Percentiles rank a stretch among this genome's conserved stretches.
Evolutionary conservation across 2,888 invertebrate species (phyloP).

Genomic region (Campopleginae sp.): DNA sequence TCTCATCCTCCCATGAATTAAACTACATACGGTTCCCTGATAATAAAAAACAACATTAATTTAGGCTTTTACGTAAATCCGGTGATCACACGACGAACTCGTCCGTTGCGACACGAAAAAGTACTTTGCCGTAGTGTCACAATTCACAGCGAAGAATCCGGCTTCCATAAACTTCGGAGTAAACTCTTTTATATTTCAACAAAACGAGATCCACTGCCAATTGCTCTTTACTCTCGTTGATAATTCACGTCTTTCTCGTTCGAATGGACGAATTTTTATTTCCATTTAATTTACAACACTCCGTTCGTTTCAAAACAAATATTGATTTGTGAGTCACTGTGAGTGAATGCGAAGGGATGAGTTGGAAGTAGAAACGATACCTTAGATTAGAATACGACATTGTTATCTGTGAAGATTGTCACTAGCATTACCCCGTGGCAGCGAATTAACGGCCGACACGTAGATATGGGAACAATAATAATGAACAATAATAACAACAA

Average conservation of each 20-base stretch:
- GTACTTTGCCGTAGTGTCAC: neutral
- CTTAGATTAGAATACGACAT: neutral
- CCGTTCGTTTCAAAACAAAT: neutral
- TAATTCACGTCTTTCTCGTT: neutral
- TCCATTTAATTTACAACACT: neutral
- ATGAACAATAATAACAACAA: constrained; percentile 1
- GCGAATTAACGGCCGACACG: constrained; percentile 2
- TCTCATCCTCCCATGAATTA: neutral
- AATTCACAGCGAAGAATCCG: neutral
- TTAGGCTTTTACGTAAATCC: constrained; percentile 6
- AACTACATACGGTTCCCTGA: neutral
- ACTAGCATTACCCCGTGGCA: neutral
- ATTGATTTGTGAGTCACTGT: neutral
- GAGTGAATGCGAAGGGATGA: neutral
- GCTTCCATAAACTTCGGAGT: neutral
- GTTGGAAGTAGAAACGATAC: neutral
- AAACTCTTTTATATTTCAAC: neutral
- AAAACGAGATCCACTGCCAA: neutral
- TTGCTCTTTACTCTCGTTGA: neutral
- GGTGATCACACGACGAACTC: constrained; percentile 12
- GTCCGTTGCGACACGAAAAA: constrained; percentile 20
- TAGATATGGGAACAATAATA: neutral
- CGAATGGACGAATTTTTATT: neutral
- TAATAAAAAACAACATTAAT: neutral
- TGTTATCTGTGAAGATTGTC: neutral